phyloP scores from a whole-genome alignment of 1,140 invertebrate species.

The Listronotus oregonensis region DNA sequence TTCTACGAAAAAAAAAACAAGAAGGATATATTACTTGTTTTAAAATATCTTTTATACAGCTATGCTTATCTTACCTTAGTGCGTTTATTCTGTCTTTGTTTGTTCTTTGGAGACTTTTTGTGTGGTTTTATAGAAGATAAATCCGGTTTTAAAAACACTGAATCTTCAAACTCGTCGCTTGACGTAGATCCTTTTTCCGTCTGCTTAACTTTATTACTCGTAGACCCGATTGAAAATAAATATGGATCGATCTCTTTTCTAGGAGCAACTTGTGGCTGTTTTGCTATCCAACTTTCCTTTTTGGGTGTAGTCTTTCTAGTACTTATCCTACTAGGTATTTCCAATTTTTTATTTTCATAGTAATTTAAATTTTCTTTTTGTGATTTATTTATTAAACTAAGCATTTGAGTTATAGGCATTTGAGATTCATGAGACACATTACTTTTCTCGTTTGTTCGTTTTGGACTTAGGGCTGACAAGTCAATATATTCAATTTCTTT shows the following conservation, averaged over 20 bases:
- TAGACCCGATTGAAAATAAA: neutral
- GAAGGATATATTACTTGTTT: too few relatives aligned
- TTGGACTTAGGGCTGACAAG: neutral
- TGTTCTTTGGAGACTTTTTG: neutral
- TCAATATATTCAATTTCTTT: neutral
- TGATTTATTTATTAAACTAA: conserved; percentile 26
- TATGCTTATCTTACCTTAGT: neutral
- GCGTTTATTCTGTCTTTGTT: conserved; percentile 12
- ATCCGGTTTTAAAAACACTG: conserved; percentile 4
- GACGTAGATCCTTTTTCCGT: neutral
- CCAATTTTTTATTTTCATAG: neutral
- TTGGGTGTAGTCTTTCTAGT: too few relatives aligned
- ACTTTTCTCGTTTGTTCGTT: neutral
- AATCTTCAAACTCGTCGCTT: conserved; percentile 41
- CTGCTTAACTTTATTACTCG: neutral
- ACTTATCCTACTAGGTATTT: too few relatives aligned
- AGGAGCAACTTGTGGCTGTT: too few relatives aligned
- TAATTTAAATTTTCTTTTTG: conserved; percentile 10
- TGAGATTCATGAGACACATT: conserved; percentile 8
- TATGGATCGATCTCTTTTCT: too few relatives aligned
- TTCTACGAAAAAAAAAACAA: too few relatives aligned
- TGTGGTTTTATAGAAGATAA: conserved; percentile 19
- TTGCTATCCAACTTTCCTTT: too few relatives aligned
- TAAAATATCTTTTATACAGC: too few relatives aligned
- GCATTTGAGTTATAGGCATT: conserved; percentile 41